Percentiles rank a stretch among this genome's conserved stretches.
These are phyloP conservation scores for Spodoptera litura DNA, from an alignment of 1,140 invertebrate species.

Conservation along the genomic window DNA sequence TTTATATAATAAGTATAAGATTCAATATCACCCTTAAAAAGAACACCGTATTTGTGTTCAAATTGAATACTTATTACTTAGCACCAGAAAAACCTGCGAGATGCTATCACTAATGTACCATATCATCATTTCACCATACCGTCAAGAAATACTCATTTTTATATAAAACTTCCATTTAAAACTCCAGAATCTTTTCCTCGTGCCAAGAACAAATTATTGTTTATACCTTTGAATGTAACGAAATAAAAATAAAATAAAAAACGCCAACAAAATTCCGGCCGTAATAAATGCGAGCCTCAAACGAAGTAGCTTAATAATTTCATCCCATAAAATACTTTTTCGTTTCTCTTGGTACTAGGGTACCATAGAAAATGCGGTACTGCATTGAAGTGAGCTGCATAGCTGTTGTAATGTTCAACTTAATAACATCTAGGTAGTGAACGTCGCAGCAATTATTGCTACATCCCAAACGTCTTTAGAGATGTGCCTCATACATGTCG, in stretches of 20 bases:
- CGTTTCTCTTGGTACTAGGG: constrained; percentile 8
- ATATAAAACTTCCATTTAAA: no score
- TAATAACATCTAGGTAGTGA: constrained; percentile 66
- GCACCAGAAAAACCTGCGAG: no score
- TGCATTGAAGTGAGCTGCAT: constrained; percentile 60
- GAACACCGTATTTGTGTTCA: no score
- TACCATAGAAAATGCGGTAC: constrained; percentile 26
- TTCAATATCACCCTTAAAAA: no score
- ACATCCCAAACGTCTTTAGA: constrained; percentile 61
- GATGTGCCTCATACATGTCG: constrained; percentile 15
- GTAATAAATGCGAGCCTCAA: constrained; percentile 30
- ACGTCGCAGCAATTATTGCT: constrained; percentile 71
- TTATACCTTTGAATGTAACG: constrained; percentile 27
- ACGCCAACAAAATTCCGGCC: background rate
- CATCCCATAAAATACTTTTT: constrained; percentile 51
- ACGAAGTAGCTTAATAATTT: constrained; percentile 45
- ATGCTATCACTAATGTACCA: no score
- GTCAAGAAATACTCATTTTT: no score
- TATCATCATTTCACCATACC: no score
- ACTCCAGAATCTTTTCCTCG: no score
- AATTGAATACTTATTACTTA: no score
- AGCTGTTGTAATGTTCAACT: constrained; percentile 64
- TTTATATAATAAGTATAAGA: no score
- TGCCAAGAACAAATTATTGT: background rate
- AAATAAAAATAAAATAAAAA: constrained; percentile 17